A percentile compares a stretch with the other conserved stretches of the same genome.
Conservation (phyloP, 2,888 invertebrate genomes). For the Amblyjoppa fuscipennis region DNA sequence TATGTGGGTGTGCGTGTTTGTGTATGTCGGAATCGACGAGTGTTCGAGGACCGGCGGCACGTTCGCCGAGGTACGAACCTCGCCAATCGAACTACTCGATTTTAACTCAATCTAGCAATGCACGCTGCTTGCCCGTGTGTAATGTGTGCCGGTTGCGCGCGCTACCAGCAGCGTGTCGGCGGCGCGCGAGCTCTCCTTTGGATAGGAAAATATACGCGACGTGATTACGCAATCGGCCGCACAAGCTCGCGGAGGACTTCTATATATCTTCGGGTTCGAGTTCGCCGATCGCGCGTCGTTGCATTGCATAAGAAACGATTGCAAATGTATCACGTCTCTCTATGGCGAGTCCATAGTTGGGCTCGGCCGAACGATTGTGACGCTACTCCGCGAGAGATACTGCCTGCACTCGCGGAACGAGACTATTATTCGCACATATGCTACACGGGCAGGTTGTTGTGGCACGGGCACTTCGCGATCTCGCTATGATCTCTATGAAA, state of each 20-base stretch:
- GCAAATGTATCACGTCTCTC: conserved; percentile 64
- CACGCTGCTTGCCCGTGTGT: neutral
- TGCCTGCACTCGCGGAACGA: conserved; percentile 38
- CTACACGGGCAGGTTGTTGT: too few species aligned
- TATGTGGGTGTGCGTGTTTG: neutral
- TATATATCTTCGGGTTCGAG: conserved; percentile 34
- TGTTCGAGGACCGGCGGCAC: conserved; percentile 27
- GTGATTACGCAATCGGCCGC: conserved; percentile 58
- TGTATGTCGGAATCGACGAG: neutral
- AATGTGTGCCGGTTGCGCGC: conserved; percentile 2
- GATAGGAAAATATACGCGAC: conserved; percentile 38
- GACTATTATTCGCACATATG: conserved; percentile 29
- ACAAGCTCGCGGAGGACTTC: conserved; percentile 35
- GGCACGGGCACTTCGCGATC: too few species aligned
- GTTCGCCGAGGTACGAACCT: conserved; percentile 28
- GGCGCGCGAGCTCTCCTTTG: conserved; percentile 25
- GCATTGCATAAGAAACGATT: conserved; percentile 68
- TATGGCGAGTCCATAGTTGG: conserved; percentile 59
- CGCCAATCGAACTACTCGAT: conserved; percentile 50
- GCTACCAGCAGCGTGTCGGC: conserved; percentile 43
- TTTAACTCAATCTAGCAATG: conserved; percentile 41
- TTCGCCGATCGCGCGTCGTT: conserved; percentile 45
- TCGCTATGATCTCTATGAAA: too few species aligned
- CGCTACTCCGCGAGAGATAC: conserved; percentile 40
- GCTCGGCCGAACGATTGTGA: conserved; percentile 59